Base-by-base conservation (phyloP, 2,113 vertebrate genomes). In the Tylochromis polylepis region DNA sequence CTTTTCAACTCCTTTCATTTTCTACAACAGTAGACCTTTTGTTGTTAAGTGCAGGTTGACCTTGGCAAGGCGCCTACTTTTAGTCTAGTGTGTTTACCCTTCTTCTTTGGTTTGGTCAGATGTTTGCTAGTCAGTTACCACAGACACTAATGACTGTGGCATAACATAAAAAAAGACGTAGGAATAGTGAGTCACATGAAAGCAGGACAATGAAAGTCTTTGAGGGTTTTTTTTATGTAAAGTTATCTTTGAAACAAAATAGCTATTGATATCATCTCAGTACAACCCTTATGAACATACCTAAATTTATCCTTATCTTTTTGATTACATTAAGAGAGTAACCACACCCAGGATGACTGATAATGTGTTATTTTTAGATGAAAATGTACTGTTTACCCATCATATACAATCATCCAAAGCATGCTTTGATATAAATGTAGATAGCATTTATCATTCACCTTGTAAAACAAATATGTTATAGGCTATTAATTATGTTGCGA, bases 1-100 rank as follows among this genome's bases (percentile, higher is more conserved):
- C 90, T 85, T 82, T 91, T 92, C 89, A 88, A 91, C 90, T 77
- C 62, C 90, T 89, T 92, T 84, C 83, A 67, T 93, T 94, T 91
- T 82, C 89, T 75, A 89, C 79, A 93, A 95, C 95, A 96, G 95
- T 91, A 85, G 91, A 84, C 60, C 91, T 94, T 94, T 96, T 96
- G 95, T 96, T 93, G 55, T 82, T 9, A 24, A 41, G 72, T 41
- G 60, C 89, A 92, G 90, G 65, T 82, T 72, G 86, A 87, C 79
- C 87, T 87, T 65, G 59, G 89, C 77, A 49, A 72, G 38, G 79
- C 3, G 46, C 85, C 86, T 75, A 59, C 70, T 80, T 89, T 91
- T 91, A 78, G 38, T 88, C 81, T 15, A n/a, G 82, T 60, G 24
- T 87, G 84, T 93, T 95, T 90, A 81, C 88, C 56, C 72, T 90